Percentiles rank a stretch among this genome's conserved stretches.
phyloP scores from a whole-genome alignment of 1,140 invertebrate genomes.

The Maniola jurtina region DNA sequence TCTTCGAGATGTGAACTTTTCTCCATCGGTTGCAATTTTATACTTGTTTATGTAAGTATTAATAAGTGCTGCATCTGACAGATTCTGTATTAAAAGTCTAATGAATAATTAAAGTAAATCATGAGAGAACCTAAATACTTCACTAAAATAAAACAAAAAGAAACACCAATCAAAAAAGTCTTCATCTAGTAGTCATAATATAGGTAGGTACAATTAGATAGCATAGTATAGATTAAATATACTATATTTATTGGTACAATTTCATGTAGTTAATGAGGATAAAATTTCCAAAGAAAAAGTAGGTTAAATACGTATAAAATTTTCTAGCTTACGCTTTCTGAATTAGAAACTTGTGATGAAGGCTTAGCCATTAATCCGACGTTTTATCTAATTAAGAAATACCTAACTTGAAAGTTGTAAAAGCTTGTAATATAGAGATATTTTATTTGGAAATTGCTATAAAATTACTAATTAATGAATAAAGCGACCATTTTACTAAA shows the following conservation, averaged over 20 bases:
- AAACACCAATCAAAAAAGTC: no score
- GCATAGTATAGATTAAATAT: neutral
- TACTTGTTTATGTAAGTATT: neutral
- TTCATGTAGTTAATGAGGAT: neutral
- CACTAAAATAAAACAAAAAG: no score
- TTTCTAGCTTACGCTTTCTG: neutral
- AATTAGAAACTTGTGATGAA: neutral
- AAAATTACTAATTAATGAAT: no score
- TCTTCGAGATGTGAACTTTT: neutral
- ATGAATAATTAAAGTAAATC: no score
- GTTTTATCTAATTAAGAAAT: neutral
- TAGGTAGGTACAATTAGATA: no score
- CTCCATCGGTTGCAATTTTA: neutral
- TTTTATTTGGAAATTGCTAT: no score
- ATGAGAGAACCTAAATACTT: no score
- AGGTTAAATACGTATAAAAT: neutral
- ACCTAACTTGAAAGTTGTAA: neutral
- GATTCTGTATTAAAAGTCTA: no score
- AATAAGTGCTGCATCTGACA: neutral
- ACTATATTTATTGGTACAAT: neutral
- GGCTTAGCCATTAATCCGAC: neutral
- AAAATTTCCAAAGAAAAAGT: neutral
- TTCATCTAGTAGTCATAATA: no score
- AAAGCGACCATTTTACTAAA: no score
- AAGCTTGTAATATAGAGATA: neutral